Conservation (phyloP, 2,113 vertebrate species). For the Crypturellus undulatus region DNA sequence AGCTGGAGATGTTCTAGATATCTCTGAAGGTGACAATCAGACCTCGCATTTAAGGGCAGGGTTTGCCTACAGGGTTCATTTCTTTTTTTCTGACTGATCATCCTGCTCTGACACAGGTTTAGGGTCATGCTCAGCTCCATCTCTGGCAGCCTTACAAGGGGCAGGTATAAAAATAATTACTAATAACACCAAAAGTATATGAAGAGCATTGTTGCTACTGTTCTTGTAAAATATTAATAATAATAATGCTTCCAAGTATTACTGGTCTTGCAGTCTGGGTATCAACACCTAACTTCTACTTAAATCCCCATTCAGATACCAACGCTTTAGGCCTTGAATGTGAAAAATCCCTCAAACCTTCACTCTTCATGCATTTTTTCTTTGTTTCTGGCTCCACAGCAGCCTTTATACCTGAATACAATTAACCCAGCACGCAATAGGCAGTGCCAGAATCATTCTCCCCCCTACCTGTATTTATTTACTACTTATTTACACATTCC, state of each 20-base stretch:
- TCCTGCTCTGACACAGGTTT: neutral
- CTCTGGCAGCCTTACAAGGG: no score
- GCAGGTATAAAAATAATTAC: no score
- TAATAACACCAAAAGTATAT: no score
- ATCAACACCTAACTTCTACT: neutral
- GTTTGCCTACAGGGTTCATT: neutral
- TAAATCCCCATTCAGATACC: neutral
- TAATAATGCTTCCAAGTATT: neutral
- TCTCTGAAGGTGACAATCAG: neutral
- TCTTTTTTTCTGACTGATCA: neutral
- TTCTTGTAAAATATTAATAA: neutral
- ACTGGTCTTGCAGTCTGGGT: neutral
- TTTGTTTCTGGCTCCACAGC: neutral
- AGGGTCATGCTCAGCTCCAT: no score
- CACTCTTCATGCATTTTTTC: neutral
- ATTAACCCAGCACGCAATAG: neutral
- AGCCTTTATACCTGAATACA: neutral
- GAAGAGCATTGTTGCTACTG: neutral
- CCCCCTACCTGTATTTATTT: neutral
- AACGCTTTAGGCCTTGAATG: neutral
- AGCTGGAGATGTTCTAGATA: neutral
- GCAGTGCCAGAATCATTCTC: fast-evolving
- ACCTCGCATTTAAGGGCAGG: neutral
- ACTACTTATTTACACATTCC: neutral
- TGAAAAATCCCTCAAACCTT: neutral